These are phyloP conservation scores for Hippopotamus amphibius DNA, from an alignment of 2,113 vertebrate genomes.

Conservation along the genomic window DNA sequence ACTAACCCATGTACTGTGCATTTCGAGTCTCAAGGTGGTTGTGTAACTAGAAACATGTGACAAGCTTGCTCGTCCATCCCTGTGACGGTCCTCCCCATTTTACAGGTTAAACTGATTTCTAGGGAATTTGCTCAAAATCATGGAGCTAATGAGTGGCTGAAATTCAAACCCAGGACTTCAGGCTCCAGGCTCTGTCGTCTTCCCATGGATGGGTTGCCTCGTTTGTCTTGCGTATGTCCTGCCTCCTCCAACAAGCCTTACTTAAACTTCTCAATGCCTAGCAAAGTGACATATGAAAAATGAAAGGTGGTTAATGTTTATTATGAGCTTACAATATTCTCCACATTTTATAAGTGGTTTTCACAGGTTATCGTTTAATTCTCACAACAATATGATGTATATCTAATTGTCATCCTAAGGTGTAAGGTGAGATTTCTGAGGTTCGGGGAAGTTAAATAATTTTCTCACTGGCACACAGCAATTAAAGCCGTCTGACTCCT, in stretches of 20 bases:
- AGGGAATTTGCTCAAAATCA: background rate
- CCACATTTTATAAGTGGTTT: background rate
- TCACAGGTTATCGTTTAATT: background rate
- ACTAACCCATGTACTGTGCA: background rate
- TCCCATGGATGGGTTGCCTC: background rate
- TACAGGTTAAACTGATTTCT: constrained; percentile 9
- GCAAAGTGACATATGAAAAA: background rate
- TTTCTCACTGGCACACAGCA: constrained; percentile 44
- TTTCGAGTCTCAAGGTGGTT: background rate
- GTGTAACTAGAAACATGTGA: background rate
- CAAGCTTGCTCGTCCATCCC: background rate
- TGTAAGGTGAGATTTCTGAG: background rate
- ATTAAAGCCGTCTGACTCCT: background rate
- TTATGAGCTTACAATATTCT: background rate
- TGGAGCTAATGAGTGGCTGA: background rate
- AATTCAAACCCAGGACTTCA: background rate
- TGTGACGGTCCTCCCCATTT: background rate
- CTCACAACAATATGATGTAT: background rate
- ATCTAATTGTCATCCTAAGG: background rate
- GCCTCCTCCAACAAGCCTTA: background rate
- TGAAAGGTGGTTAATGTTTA: background rate
- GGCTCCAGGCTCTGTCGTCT: background rate
- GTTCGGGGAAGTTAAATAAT: constrained; percentile 45
- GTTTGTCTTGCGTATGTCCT: background rate
- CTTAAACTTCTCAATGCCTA: background rate